These are phyloP conservation scores for Horisme vitalbata DNA, from an alignment of 2,888 invertebrate species.

Conservation along the genomic window DNA sequence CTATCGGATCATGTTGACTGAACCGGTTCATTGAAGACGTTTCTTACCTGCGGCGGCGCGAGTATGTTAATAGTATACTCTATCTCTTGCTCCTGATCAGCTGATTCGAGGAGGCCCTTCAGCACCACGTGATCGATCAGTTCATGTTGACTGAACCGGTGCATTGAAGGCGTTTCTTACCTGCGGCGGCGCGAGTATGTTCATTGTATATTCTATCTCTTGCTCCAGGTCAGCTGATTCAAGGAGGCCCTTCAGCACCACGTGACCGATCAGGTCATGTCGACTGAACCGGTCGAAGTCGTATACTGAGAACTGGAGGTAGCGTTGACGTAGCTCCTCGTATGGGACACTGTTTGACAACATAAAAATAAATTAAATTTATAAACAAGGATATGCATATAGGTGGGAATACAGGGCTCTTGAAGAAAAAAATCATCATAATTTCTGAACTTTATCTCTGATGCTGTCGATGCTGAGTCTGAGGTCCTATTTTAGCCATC, in stretches of 20 bases:
- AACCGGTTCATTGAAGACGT: no score
- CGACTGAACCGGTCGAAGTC: conserved; percentile 95
- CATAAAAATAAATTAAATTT: neutral
- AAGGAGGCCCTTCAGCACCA: conserved; percentile 89
- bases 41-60: conserved; percentile 88
- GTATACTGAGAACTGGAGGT: conserved; percentile 93
- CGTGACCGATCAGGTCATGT: conserved; percentile 93
- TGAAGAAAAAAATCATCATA: no score
- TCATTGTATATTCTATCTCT: conserved; percentile 93
- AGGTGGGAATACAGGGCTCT: no score
- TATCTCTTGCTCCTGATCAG: conserved; percentile 90
- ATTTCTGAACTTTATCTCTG: no score
- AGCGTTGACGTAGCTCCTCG: conserved; percentile 88
- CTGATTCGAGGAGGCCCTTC: conserved; percentile 89
- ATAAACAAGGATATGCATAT: no score
- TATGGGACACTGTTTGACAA: conserved; percentile 84
- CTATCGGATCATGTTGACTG: no score
- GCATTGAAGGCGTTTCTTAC: conserved; percentile 77
- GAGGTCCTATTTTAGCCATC: no score
- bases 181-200: conserved; percentile 90
- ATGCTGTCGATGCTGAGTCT: no score
- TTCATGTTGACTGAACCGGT: conserved; percentile 60
- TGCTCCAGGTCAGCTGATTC: conserved; percentile 90
- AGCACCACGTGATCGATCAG: conserved; percentile 93
- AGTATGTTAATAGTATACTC: conserved; percentile 93